phyloP scores from a whole-genome alignment of 2,113 vertebrate species.

The Phaetusa simplex region DNA sequence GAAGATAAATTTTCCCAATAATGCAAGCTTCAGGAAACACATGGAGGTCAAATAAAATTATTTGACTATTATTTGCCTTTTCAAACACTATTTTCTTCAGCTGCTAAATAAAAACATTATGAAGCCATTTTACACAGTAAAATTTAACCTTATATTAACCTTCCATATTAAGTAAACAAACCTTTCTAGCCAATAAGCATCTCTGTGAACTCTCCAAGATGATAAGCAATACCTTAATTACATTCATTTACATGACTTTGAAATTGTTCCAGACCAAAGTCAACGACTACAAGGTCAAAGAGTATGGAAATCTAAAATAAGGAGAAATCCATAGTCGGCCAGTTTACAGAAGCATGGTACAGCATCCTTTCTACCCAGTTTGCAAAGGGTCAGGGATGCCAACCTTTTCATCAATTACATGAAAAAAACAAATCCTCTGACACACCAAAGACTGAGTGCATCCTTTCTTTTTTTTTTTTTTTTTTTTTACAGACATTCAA shows the following conservation, averaged over 20 bases:
- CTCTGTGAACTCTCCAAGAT: conserved; percentile 77
- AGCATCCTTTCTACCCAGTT: neutral
- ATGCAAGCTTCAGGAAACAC: conserved; percentile 36
- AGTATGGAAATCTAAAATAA: conserved; percentile 67
- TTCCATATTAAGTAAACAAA: conserved; percentile 79
- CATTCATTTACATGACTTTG: conserved; percentile 87
- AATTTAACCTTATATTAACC: conserved; percentile 82
- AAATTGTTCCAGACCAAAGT: conserved; percentile 82
- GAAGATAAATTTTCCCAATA: conserved; percentile 50
- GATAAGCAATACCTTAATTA: conserved; percentile 88
- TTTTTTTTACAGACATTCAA: neutral
- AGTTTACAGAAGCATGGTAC: neutral
- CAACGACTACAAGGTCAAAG: conserved; percentile 81
- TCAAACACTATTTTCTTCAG: conserved; percentile 65
- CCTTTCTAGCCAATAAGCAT: conserved; percentile 82
- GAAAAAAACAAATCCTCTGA: neutral
- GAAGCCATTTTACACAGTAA: conserved; percentile 71
- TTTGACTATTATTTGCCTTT: conserved; percentile 63
- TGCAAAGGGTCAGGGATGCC: neutral
- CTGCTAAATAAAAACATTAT: conserved; percentile 73
- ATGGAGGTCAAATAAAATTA: conserved; percentile 45
- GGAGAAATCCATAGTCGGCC: conserved; percentile 29
- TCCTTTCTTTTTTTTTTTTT: neutral
- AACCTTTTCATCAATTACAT: neutral
- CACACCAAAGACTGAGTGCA: neutral